Percentiles rank a stretch among this genome's conserved stretches.
Evolutionary conservation across 1,140 invertebrate genomes (phyloP).

Genomic region (Leptinotarsa lineolata): DNA sequence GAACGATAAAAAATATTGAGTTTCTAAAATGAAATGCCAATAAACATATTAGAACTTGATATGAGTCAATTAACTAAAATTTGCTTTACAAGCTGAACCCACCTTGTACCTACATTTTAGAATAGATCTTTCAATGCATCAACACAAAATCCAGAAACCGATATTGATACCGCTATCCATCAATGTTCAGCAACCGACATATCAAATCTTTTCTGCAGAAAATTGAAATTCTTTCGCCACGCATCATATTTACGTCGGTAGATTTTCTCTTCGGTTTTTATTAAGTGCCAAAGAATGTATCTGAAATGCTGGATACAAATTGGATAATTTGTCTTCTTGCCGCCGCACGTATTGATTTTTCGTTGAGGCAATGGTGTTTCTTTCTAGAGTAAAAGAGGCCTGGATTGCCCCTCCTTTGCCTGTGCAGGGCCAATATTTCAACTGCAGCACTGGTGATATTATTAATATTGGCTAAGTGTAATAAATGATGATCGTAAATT

Average conservation of each 20-base stretch:
- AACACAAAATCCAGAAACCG: not conserved
- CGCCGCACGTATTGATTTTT: constrained; percentile 28
- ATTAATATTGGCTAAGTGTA: constrained; percentile 16
- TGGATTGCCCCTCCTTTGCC: not conserved
- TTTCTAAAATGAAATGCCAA: too few relatives aligned
- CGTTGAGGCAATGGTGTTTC: constrained; percentile 4
- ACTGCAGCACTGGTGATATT: constrained; percentile 11
- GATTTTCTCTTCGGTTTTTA: constrained; percentile 31
- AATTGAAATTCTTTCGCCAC: constrained; percentile 40
- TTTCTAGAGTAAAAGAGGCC: constrained; percentile 12
- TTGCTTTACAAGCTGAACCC: too few relatives aligned
- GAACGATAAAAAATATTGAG: too few relatives aligned
- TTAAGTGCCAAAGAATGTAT: constrained; percentile 39
- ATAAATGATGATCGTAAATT: constrained; percentile 10
- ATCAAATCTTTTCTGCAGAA: constrained; percentile 14
- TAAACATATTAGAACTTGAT: too few relatives aligned
- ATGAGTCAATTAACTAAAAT: too few relatives aligned
- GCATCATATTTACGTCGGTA: constrained; percentile 35
- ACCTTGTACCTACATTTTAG: too few relatives aligned
- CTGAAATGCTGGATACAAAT: constrained; percentile 40
- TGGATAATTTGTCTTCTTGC: constrained; percentile 40
- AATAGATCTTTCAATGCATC: not conserved
- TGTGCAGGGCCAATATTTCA: constrained; percentile 13
- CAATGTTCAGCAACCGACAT: constrained; percentile 19
- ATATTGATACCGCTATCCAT: constrained; percentile 2